These are phyloP conservation scores for Vultur gryphus DNA, from an alignment of 2,797 vertebrate species.

Conservation along the genomic window DNA sequence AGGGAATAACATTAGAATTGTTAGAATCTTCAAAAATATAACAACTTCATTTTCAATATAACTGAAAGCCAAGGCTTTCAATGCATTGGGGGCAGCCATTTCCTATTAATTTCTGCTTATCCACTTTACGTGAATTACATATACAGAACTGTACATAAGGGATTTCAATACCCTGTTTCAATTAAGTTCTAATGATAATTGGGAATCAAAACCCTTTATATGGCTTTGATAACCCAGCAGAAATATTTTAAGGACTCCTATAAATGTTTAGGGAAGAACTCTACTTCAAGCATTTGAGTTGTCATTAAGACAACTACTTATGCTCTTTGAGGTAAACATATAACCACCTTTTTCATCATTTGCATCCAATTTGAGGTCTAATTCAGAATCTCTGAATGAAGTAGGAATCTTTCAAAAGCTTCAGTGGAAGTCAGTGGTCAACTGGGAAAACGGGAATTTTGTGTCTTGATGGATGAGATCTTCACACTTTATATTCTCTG, in stretches of 20 bases:
- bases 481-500: not conserved
- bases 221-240: not conserved
- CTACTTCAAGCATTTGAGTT: not conserved
- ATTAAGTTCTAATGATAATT: slow-evolving; percentile 54
- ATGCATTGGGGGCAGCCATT: not conserved
- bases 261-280: not conserved
- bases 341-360: not conserved
- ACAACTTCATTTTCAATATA: not conserved
- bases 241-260: not conserved
- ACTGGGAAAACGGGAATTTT: not conserved
- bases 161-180: slow-evolving; percentile 36
- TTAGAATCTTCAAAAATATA: not conserved
- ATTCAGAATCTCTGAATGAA: not conserved
- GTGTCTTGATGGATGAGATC: not conserved
- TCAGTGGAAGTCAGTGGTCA: not conserved
- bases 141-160: not conserved
- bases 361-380: not conserved
- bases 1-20: not conserved
- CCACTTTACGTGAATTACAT: not conserved
- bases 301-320: not conserved
- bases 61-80: not conserved
- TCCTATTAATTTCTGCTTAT: slow-evolving; percentile 35
- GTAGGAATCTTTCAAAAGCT: not conserved
- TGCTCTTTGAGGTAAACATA: not conserved
- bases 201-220: slow-evolving; percentile 9